Evolutionary conservation across 35 echinoderm and acorn worm species (phyloP).

Genomic region (Hemicentrotus pulcherrimus): DNA sequence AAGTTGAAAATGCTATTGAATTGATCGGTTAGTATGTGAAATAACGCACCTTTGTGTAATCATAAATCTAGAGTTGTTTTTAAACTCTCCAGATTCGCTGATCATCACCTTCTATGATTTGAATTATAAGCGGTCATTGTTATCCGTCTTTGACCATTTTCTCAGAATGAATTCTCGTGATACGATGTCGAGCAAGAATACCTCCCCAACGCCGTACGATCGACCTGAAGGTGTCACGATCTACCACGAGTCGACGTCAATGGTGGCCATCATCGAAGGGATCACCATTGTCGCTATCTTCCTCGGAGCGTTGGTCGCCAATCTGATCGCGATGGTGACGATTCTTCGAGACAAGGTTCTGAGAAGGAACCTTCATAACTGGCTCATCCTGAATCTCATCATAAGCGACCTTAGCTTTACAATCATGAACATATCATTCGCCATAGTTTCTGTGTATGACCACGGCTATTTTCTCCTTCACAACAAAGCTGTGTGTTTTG

Average conservation of each 20-base stretch:
- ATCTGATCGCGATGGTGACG: background rate
- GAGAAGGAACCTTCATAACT: background rate
- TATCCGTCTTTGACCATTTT: background rate
- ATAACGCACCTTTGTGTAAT: too few relatives aligned
- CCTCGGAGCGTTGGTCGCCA: background rate
- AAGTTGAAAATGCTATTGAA: too few relatives aligned
- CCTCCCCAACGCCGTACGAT: background rate
- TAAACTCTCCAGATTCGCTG: too few relatives aligned
- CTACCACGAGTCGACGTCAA: background rate
- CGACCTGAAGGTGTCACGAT: background rate
- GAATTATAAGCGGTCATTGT: too few relatives aligned
- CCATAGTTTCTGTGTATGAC: background rate
- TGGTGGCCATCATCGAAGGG: background rate
- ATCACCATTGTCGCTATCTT: background rate
- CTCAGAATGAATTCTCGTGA: background rate
- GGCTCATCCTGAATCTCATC: background rate
- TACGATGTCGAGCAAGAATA: background rate
- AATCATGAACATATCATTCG: background rate
- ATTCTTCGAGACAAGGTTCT: background rate
- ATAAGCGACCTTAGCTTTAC: background rate
- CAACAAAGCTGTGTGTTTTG: background rate
- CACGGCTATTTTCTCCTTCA: background rate
- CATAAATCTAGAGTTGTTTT: too few relatives aligned
- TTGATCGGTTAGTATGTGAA: too few relatives aligned
- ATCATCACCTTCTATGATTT: too few relatives aligned